Percentiles rank a stretch among this genome's conserved stretches.
Evolutionary conservation across 2,797 vertebrate species (phyloP).

Genomic region (Cryptoblepharus egeriae): DNA sequence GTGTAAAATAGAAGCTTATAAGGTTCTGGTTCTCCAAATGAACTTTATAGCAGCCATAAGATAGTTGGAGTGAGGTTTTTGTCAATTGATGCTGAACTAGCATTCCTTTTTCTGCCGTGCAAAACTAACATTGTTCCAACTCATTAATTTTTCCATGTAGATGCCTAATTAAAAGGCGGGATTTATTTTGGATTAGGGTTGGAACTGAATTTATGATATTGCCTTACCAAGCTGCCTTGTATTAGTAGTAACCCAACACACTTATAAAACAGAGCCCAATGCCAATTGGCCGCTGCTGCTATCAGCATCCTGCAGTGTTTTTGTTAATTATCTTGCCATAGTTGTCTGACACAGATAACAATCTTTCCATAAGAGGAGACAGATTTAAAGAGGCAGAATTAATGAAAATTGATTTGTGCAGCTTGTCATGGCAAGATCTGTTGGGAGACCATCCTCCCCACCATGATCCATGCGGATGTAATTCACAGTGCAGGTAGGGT

Average conservation of each 20-base stretch:
- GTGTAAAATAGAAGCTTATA: constrained; percentile 28
- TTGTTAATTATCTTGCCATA: constrained; percentile 74
- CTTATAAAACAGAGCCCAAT: constrained; percentile 33
- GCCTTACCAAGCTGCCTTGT: constrained; percentile 12
- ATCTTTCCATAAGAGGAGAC: constrained; percentile 73
- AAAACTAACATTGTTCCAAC: constrained; percentile 17
- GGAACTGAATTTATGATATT: constrained; percentile 44
- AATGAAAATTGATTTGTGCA: constrained; percentile 79
- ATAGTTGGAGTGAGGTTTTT: constrained; percentile 22
- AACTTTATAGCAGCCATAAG: constrained; percentile 15
- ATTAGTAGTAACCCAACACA: constrained; percentile 48
- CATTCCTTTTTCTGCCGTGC: not conserved
- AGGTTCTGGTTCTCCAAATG: constrained; percentile 32
- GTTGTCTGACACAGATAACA: constrained; percentile 63
- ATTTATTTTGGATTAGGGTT: constrained; percentile 42
- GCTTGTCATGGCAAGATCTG: constrained; percentile 63
- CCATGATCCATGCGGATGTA: constrained; percentile 48
- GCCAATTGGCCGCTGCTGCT: constrained; percentile 47
- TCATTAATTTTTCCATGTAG: constrained; percentile 57
- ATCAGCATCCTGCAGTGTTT: constrained; percentile 66
- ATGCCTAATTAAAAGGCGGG: constrained; percentile 46
- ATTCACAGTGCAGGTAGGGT: constrained; percentile 59
- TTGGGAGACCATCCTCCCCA: constrained; percentile 50
- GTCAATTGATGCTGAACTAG: constrained; percentile 6
- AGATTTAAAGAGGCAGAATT: constrained; percentile 77